These are phyloP conservation scores for Psammodynastes pulverulentus DNA, from an alignment of 2,113 vertebrate genomes.

Conservation along the genomic window DNA sequence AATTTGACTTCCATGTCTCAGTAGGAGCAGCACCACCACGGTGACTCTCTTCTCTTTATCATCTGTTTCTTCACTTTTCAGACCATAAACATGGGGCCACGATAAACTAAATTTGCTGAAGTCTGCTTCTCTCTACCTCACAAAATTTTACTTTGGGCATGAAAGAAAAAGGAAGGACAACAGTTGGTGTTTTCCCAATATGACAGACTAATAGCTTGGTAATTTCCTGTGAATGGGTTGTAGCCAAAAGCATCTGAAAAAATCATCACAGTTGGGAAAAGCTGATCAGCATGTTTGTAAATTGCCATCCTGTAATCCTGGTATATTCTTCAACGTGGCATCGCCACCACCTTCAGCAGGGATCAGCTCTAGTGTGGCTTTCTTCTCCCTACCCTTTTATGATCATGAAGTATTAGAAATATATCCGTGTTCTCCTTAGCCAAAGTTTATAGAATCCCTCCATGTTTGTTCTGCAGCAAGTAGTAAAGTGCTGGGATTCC, in stretches of 20 bases:
- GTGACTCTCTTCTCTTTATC: background rate
- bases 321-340: background rate
- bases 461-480: background rate
- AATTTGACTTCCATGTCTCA: background rate
- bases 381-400: background rate
- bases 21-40: background rate
- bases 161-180: background rate
- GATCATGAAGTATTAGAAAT: background rate
- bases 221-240: background rate
- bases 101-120: background rate
- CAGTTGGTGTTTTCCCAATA: background rate
- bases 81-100: fast-evolving
- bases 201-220: background rate
- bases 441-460: background rate
- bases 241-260: background rate
- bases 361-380: background rate
- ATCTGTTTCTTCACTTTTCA: background rate
- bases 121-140: background rate
- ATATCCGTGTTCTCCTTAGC: background rate
- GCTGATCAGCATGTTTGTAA: background rate
- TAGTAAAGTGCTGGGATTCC: background rate
- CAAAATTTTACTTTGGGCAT: background rate
- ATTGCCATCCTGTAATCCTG: background rate
- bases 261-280: background rate
- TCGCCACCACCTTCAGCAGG: background rate